phyloP scores from a whole-genome alignment of 2,797 vertebrate genomes.

The Sus cebifrons region DNA sequence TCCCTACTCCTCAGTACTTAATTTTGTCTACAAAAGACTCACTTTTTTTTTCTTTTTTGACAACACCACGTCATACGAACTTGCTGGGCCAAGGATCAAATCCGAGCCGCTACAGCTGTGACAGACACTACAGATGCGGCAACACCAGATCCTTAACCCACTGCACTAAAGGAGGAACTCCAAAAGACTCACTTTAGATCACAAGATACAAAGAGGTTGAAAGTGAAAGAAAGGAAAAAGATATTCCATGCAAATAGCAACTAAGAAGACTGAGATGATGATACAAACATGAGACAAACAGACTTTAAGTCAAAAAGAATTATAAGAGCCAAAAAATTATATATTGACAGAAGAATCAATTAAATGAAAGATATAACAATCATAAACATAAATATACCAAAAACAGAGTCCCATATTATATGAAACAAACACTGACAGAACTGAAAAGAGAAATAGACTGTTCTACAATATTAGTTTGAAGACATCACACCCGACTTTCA shows the following conservation, averaged over 20 bases:
- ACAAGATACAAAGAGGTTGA: background rate
- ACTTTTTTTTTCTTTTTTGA: no score
- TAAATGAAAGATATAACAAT: background rate
- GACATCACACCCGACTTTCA: background rate
- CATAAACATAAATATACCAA: background rate
- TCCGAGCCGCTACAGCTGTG: no score
- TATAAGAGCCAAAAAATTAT: background rate
- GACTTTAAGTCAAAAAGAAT: background rate
- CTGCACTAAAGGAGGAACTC: background rate
- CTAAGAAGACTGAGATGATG: background rate
- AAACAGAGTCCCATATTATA: background rate
- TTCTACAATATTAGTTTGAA: background rate
- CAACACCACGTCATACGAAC: no score
- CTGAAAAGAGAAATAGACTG: background rate
- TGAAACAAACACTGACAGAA: background rate
- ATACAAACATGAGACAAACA: background rate
- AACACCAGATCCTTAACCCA: no score
- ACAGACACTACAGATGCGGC: no score
- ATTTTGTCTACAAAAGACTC: no score
- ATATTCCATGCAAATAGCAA: background rate
- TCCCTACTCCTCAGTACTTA: background rate
- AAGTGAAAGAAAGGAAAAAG: background rate
- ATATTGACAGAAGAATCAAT: background rate
- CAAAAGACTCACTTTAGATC: background rate
- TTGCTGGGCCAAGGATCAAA: no score